These are phyloP conservation scores for Hippopotamyrus pictus DNA, from an alignment of 2,797 vertebrate species.

Conservation along the genomic window DNA sequence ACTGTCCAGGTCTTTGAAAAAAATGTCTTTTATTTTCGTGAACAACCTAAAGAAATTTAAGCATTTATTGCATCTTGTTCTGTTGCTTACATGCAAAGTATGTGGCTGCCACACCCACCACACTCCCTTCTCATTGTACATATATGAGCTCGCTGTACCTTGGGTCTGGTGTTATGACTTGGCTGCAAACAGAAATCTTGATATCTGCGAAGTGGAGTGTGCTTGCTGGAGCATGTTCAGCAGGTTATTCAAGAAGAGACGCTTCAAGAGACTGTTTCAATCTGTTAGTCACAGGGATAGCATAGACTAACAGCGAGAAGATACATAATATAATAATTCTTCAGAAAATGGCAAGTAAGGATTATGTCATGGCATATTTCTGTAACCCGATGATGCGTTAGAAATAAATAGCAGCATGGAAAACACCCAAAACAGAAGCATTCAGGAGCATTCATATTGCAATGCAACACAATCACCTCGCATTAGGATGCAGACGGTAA, in stretches of 20 bases:
- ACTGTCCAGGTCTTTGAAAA: background rate
- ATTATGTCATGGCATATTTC: background rate
- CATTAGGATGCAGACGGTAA: background rate
- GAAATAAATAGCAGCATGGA: background rate
- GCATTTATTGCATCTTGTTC: background rate
- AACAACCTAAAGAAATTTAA: no score
- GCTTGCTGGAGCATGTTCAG: background rate
- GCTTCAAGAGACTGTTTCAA: background rate
- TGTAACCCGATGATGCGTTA: background rate
- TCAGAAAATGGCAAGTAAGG: background rate
- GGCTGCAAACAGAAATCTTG: background rate
- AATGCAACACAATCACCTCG: background rate
- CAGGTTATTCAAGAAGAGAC: background rate
- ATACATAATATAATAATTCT: background rate
- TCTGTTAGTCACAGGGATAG: background rate
- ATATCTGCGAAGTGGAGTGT: background rate
- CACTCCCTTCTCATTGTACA: background rate
- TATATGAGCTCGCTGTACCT: background rate
- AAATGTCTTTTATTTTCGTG: background rate
- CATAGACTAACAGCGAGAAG: background rate
- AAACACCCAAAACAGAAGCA: background rate
- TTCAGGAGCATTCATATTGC: background rate
- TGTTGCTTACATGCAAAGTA: slow-evolving; percentile 3
- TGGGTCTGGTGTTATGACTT: background rate
- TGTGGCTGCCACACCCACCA: background rate